phyloP scores from a whole-genome alignment of 2,888 invertebrate species.

The Pristionchus exspectatus region DNA sequence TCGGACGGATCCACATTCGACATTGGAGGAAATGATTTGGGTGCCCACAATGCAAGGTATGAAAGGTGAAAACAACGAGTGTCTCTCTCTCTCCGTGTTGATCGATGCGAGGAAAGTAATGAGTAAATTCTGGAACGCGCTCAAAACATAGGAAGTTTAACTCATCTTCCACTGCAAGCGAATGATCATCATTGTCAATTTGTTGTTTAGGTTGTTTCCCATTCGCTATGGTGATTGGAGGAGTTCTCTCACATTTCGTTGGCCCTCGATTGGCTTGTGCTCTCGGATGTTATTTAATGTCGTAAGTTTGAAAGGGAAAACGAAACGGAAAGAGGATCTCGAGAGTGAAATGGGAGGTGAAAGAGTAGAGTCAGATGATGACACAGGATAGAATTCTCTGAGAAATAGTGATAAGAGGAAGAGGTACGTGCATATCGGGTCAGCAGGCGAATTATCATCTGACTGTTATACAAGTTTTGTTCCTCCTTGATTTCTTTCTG shows the following conservation, averaged over 20 bases:
- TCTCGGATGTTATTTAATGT: conserved; percentile 74
- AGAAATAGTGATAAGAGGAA: conserved; percentile 12
- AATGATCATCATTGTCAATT: neutral
- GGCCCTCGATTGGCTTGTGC: conserved; percentile 73
- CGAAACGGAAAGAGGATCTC: conserved; percentile 36
- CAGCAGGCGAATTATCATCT: neutral
- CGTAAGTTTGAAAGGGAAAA: conserved; percentile 64
- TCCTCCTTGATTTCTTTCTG: neutral
- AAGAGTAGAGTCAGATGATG: conserved; percentile 30
- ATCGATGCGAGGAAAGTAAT: conserved; percentile 5
- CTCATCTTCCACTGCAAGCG: too few species aligned
- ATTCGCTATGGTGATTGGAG: conserved; percentile 78
- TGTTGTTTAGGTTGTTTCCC: conserved; percentile 73
- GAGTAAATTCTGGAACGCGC: conserved; percentile 12
- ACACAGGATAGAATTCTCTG: neutral
- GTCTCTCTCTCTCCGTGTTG: neutral
- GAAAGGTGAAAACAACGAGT: conserved; percentile 11
- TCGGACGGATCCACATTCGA: conserved; percentile 72
- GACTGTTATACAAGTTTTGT: neutral
- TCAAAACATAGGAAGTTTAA: neutral
- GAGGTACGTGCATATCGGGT: neutral
- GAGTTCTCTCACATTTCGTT: conserved; percentile 66
- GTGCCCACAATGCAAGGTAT: conserved; percentile 77
- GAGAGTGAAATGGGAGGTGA: conserved; percentile 32
- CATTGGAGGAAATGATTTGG: conserved; percentile 77